Percentiles rank a stretch among this genome's conserved stretches.
These are phyloP conservation scores for Hermaeophaga mercurialis DNA, from an alignment of 2,888 invertebrate species.

Conservation along the genomic window DNA sequence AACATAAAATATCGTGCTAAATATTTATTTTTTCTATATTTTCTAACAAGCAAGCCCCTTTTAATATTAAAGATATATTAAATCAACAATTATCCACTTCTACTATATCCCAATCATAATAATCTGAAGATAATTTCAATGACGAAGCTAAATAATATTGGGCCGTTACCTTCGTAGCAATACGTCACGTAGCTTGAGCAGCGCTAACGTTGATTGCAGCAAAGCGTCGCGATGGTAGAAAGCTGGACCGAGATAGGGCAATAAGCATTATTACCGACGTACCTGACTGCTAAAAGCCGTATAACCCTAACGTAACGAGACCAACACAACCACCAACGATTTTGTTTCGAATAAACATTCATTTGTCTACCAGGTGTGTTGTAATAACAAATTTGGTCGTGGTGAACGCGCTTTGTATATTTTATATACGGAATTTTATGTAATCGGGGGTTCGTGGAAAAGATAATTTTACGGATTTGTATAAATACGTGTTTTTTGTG, in stretches of 20 bases:
- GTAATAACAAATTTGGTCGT: no score
- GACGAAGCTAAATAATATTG: slow-evolving; percentile 21
- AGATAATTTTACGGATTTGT: no score
- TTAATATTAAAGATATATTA: no score
- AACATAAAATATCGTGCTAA: no score
- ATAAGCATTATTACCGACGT: slow-evolving; percentile 49
- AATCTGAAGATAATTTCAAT: slow-evolving; percentile 13
- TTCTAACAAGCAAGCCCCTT: no score
- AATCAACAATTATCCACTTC: no score
- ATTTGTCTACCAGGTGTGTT: slow-evolving; percentile 35
- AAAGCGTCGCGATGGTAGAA: slow-evolving; percentile 2
- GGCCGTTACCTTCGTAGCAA: slow-evolving; percentile 45
- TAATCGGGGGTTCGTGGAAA: no score
- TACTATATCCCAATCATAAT: no score
- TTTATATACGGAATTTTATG: no score
- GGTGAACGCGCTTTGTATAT: no score
- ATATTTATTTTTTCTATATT: no score
- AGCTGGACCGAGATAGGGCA: slow-evolving; percentile 45
- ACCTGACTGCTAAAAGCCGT: slow-evolving; percentile 45
- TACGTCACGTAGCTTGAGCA: slow-evolving; percentile 51
- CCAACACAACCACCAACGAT: slow-evolving; percentile 10
- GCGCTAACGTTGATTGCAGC: background rate
- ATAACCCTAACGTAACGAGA: slow-evolving; percentile 22
- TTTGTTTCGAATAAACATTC: slow-evolving; percentile 36
- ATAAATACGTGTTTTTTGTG: no score